Conservation (phyloP, 2,888 invertebrate genomes). For the Xiphydria camelus region DNA sequence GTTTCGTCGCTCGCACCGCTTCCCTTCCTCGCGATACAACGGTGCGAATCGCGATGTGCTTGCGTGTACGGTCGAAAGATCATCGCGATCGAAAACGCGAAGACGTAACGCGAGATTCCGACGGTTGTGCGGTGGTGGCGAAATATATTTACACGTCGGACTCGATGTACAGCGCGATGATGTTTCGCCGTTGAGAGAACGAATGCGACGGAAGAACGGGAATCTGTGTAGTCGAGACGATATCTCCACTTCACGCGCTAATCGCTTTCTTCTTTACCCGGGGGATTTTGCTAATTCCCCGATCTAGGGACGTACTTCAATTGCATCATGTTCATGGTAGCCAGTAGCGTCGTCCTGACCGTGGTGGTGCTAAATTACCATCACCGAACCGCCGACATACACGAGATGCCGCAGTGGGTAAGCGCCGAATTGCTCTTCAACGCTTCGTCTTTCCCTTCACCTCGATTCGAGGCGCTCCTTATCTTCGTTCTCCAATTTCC, state of each 20-base stretch:
- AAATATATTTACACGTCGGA: too few relatives aligned
- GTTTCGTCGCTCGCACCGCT: constrained; percentile 18
- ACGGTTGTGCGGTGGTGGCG: too few relatives aligned
- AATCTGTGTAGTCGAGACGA: too few relatives aligned
- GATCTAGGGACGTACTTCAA: constrained; percentile 95
- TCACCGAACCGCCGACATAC: constrained; percentile 94
- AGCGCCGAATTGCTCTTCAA: too few relatives aligned
- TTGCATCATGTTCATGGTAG: constrained; percentile 99
- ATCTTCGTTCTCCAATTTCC: too few relatives aligned
- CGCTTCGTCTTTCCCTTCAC: too few relatives aligned
- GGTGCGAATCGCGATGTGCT: background rate
- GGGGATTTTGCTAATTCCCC: constrained; percentile 45
- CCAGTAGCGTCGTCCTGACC: constrained; percentile 94
- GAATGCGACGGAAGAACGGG: background rate
- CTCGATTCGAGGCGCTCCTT: too few relatives aligned
- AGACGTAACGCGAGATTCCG: too few relatives aligned
- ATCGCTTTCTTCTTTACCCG: constrained; percentile 45
- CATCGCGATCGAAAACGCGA: too few relatives aligned
- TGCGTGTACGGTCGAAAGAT: background rate
- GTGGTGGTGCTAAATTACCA: constrained; percentile 97
- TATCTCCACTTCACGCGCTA: constrained; percentile 37
- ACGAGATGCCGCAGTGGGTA: constrained; percentile 97
- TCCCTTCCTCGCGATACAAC: constrained; percentile 6
- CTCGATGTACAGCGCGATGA: too few relatives aligned
- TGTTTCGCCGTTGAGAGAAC: constrained; percentile 25